Base-by-base conservation (phyloP, 2,113 vertebrate genomes). In the Cyprinus carpio region DNA sequence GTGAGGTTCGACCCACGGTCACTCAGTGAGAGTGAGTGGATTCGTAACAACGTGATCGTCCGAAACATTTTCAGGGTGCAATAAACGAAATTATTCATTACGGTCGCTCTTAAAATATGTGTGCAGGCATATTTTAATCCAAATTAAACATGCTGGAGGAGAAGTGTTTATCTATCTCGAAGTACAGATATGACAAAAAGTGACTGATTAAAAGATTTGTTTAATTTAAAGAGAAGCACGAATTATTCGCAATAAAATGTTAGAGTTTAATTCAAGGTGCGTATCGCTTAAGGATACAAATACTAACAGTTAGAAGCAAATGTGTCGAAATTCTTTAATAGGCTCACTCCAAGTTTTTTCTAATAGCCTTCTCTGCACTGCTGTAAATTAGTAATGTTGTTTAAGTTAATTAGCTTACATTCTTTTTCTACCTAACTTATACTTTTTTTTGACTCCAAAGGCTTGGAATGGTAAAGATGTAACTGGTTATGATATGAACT, bases 1-100 rank as follows among this genome's bases (percentile, higher is more conserved):
- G 87, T 88, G 80, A 88, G 84, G 87, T 87, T 90, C 84, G 81
- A 46, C 11, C 1, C 43, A 11, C 43, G 11, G 43, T 43, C 40
- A 43, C 40, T 43, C 40, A 40, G 37, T 43, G 9, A 43, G 40
- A 43, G 40, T 43, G 10, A 43, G 40, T 37, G n/a, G 46, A 60
- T 75, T 27, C n/a, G n/a, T 37, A 71, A 37, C 49, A 56, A n/a
- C 6, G n/a, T 43, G 4, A 43, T 27, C 11, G 34, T 43, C 77
- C 16, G 7, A 62, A 27, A 25, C 3, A 16, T 40, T 79, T 37
- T 62, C 11, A 62, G 54, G 2, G 4, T 43, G 34, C 25, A 79
- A 40, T 37, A 79, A 62, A 37, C 31, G 20, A 62, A 62, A 62
- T 58, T 1, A 40, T 77, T 56, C 15, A 40, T 37, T 58, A 78